A percentile compares a stretch with the other conserved stretches of the same genome.
phyloP scores from a whole-genome alignment of 2,797 vertebrate species.

The Pyrocephalus nanus region DNA sequence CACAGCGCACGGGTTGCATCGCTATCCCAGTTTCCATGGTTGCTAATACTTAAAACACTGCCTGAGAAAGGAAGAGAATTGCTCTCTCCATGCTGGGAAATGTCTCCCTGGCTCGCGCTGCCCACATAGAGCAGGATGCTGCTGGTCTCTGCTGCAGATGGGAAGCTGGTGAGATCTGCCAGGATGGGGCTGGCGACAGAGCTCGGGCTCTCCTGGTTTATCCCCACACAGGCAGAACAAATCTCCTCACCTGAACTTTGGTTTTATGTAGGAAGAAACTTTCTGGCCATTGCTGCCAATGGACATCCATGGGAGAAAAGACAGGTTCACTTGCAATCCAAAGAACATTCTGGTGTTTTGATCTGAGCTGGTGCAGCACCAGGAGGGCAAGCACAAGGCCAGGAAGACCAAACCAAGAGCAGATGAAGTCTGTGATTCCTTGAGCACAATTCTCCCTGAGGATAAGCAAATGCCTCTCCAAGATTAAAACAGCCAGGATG shows the following conservation, averaged over 20 bases:
- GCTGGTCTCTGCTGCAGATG: conserved; percentile 28
- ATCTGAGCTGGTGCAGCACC: not conserved
- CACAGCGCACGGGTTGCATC: conserved; percentile 8
- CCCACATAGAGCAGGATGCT: conserved; percentile 55
- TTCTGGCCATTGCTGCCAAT: not conserved
- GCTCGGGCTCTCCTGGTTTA: not conserved
- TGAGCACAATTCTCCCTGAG: not conserved
- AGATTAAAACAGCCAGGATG: not conserved
- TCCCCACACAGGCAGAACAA: not conserved
- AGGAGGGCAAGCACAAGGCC: not conserved
- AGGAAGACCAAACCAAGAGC: not conserved
- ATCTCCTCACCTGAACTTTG: not conserved
- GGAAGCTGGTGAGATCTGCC: not conserved
- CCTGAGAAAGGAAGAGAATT: conserved; percentile 63
- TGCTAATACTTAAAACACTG: conserved; percentile 67
- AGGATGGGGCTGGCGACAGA: not conserved
- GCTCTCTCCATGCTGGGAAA: conserved; percentile 60
- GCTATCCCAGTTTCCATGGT: conserved; percentile 71
- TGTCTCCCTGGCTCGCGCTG: conserved; percentile 56
- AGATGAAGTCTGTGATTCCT: not conserved
- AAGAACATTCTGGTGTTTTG: not conserved
- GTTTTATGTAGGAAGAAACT: not conserved
- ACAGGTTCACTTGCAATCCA: not conserved
- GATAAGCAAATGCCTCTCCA: not conserved
- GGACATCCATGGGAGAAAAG: not conserved